Evolutionary conservation across 2,797 vertebrate species (phyloP), one percentile per base, ranked within the genome.

Genomic region (Enteromius argenteus): DNA sequence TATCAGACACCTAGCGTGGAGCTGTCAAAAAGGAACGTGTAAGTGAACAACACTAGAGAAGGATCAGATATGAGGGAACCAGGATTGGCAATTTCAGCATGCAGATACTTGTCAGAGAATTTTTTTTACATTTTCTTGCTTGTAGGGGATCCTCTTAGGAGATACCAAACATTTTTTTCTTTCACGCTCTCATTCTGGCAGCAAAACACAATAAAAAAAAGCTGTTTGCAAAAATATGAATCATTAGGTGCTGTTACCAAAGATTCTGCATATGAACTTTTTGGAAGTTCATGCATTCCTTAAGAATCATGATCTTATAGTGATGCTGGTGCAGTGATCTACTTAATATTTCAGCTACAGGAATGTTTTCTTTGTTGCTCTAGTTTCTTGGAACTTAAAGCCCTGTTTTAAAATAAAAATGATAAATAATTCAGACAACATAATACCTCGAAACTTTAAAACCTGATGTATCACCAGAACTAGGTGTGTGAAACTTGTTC

Each of bases 51-150:
- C 11, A 21, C 23, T 53, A 68, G 73, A 64, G 81, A 67, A 35
- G 10, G 21, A 88, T 84, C 53, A 56, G 37, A 53, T 27, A 42
- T 23, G 46, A 85, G 75, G 4, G 73, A 83, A 49, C 39, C 37
- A 60, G n/a, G 46, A 60, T 9, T 69, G 37, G 71, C 27, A 37
- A 19, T 67, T 76, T 75, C 62, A 44, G 68, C 86, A 64, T 85
- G 84, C 79, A 85, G 74, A 49, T 67, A 85, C 80, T 84, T 80
- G 86, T 86, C 75, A 67, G 44, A 27, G 27, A 27, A 27, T 27
- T 27, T 27, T 27, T 27, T 27, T 27, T 27, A 27, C 27, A 27
- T 79, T 37, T 30, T 13, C 56, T 32, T 5, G 23, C 39, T 79
- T 72, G 35, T 68, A 69, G 42, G 21, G 42, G 58, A 83, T 80